Conservation (phyloP, 2,888 invertebrate species). For the Agrotis ipsilon region DNA sequence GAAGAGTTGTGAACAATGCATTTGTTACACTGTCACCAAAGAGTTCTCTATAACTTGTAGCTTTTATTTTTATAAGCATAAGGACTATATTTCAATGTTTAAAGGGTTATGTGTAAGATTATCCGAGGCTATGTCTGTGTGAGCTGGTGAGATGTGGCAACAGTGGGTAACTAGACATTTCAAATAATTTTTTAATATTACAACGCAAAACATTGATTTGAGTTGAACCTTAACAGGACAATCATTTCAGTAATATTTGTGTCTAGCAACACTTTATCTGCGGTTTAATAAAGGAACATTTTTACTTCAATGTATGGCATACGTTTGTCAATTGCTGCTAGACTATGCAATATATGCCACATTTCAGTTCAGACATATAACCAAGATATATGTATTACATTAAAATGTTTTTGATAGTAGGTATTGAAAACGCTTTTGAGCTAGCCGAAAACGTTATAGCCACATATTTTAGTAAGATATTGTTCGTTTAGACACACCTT, state of each 20-base stretch:
- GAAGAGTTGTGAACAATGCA: slow-evolving; percentile 41
- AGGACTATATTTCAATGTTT: slow-evolving; percentile 57
- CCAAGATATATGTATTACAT: too few species aligned
- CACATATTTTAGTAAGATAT: too few species aligned
- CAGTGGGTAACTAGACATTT: not conserved
- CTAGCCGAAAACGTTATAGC: too few species aligned
- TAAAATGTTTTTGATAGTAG: too few species aligned
- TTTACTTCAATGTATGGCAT: too few species aligned
- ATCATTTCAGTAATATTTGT: not conserved
- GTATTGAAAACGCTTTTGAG: too few species aligned
- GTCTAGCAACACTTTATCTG: slow-evolving; percentile 8
- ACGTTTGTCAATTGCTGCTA: too few species aligned
- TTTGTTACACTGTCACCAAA: slow-evolving; percentile 62
- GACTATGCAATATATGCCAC: too few species aligned
- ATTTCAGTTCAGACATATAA: too few species aligned
- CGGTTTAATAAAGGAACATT: too few species aligned
- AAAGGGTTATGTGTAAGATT: slow-evolving; percentile 46
- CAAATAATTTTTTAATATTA: not conserved
- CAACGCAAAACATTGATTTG: not conserved
- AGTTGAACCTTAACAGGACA: slow-evolving; percentile 3
- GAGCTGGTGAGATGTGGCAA: not conserved
- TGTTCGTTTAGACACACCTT: too few species aligned
- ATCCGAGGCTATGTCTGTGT: slow-evolving; percentile 42
- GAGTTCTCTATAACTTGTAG: slow-evolving; percentile 54
- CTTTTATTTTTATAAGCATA: slow-evolving; percentile 54